Conservation (phyloP, 2,888 invertebrate genomes). For the Entomobrya multifasciata region DNA sequence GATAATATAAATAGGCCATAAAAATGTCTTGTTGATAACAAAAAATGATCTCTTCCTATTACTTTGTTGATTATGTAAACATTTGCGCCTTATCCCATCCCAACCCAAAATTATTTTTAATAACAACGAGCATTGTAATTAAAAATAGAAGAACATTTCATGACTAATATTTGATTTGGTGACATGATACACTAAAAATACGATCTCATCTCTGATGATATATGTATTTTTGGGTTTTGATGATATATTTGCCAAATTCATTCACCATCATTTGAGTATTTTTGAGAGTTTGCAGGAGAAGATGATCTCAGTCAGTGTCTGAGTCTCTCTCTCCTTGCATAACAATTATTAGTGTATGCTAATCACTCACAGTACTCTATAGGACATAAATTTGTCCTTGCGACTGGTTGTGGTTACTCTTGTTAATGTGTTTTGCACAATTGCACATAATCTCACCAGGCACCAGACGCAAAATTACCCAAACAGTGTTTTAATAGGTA, state of each 20-base stretch:
- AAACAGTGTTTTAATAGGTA: not conserved
- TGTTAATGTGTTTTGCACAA: not conserved
- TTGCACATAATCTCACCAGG: not conserved
- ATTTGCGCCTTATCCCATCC: too few relatives aligned
- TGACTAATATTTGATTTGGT: too few relatives aligned
- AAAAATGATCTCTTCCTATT: conserved; percentile 1
- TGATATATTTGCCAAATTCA: too few relatives aligned
- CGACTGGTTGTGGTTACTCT: too few relatives aligned
- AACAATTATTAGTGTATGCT: conserved; percentile 10
- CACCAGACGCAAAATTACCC: not conserved
- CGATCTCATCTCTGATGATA: too few relatives aligned
- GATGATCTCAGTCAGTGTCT: not conserved
- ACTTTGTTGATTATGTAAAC: not conserved
- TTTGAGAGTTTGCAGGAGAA: not conserved
- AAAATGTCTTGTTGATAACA: not conserved
- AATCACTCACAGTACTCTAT: not conserved
- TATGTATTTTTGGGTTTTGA: too few relatives aligned
- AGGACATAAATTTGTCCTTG: conserved; percentile 8
- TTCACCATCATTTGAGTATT: too few relatives aligned
- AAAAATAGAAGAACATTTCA: too few relatives aligned
- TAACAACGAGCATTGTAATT: too few relatives aligned
- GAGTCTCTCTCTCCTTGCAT: conserved; percentile 22
- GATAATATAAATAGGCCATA: not conserved
- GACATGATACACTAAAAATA: too few relatives aligned
- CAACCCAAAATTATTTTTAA: too few relatives aligned